A percentile compares a stretch with the other conserved stretches of the same genome.
phyloP scores from a whole-genome alignment of 1,140 invertebrate species.

The Nylanderia fulva region DNA sequence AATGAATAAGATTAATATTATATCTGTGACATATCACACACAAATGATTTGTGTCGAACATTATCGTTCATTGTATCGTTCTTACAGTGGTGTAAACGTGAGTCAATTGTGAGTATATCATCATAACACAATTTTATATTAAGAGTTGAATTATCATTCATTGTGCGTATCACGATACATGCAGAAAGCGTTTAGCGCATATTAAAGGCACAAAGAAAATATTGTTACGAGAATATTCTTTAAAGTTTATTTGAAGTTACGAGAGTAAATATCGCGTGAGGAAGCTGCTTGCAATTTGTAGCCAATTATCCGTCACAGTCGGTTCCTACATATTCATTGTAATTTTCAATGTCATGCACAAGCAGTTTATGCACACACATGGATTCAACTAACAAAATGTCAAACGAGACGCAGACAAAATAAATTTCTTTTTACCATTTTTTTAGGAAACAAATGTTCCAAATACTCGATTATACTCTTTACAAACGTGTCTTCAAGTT shows the following conservation, averaged over 20 bases:
- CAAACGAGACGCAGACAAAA: background rate
- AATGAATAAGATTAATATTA: background rate
- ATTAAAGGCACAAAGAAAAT: background rate
- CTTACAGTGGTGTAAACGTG: background rate
- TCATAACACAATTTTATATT: background rate
- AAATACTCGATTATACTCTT: background rate
- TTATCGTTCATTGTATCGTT: conserved; percentile 7
- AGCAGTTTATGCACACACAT: background rate
- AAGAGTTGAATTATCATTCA: background rate
- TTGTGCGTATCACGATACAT: background rate
- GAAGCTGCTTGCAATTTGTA: background rate
- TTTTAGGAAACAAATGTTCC: background rate
- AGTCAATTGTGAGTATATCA: background rate
- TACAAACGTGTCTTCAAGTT: background rate
- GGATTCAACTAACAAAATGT: background rate
- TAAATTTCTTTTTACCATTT: background rate
- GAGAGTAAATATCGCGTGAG: background rate
- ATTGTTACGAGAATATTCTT: background rate
- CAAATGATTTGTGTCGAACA: conserved; percentile 13
- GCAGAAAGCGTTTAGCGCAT: background rate
- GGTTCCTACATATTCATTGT: background rate
- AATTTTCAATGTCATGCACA: background rate
- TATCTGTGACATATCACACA: background rate
- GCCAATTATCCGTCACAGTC: background rate
- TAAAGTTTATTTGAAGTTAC: background rate